A percentile compares a stretch with the other conserved stretches of the same genome.
Conservation (phyloP, 2,113 vertebrate genomes). For the Bubalus kerabau region DNA sequence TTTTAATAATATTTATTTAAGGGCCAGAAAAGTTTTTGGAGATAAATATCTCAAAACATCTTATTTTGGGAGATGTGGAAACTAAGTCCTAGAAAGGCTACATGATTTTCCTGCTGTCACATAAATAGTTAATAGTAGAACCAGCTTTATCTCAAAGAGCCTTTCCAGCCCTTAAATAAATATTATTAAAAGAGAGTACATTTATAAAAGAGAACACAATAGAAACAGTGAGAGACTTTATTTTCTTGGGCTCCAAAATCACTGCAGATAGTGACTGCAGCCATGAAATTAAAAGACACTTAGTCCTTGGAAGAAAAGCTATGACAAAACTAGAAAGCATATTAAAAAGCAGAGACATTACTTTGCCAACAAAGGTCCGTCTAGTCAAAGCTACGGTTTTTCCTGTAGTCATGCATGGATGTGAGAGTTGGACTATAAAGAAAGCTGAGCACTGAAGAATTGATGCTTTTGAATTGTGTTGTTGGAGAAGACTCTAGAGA, state of each 20-base stretch:
- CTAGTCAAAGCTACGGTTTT: not conserved
- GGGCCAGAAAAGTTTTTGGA: not conserved
- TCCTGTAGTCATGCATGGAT: not conserved
- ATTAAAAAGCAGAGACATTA: not conserved
- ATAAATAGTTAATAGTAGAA: not conserved
- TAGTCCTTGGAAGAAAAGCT: not conserved
- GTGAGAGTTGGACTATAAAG: not conserved
- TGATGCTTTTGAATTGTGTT: not conserved
- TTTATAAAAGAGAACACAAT: not conserved
- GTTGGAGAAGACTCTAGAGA: not conserved
- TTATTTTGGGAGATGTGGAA: not conserved
- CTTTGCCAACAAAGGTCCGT: not conserved
- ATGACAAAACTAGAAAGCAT: not conserved
- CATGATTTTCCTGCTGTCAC: not conserved
- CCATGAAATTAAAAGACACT: not conserved
- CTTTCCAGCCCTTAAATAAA: conserved; percentile 5
- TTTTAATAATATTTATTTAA: conserved; percentile 19
- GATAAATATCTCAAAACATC: not conserved
- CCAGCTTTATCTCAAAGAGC: not conserved
- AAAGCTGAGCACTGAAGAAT: not conserved
- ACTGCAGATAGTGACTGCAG: not conserved
- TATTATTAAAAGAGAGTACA: not conserved
- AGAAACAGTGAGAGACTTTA: not conserved
- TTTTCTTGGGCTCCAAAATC: not conserved
- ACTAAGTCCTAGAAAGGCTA: not conserved